phyloP scores from a whole-genome alignment of 2,888 invertebrate species.

The Baronia brevicornis region DNA sequence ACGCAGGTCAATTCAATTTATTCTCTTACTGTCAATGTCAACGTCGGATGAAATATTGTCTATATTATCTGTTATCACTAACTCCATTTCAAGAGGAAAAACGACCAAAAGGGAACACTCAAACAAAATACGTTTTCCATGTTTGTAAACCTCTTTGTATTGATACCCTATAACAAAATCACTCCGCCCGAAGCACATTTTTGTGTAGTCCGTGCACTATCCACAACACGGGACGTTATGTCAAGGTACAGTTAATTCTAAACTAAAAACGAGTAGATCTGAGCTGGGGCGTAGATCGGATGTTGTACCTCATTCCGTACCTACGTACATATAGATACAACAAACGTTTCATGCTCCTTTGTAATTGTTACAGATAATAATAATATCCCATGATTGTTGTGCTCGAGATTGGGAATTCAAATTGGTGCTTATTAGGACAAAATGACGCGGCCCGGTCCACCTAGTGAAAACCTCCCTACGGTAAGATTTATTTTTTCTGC shows the following conservation, averaged over 20 bases:
- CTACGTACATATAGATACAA: constrained; percentile 22
- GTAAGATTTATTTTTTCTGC: constrained; percentile 33
- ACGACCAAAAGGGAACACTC: background rate
- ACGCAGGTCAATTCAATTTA: constrained; percentile 5
- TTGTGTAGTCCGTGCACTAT: constrained; percentile 18
- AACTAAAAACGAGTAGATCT: no score
- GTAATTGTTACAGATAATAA: constrained; percentile 41
- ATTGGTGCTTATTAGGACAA: constrained; percentile 18
- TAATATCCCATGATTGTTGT: constrained; percentile 43
- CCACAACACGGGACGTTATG: constrained; percentile 26
- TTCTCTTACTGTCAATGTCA: no score
- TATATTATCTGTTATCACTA: background rate
- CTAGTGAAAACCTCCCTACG: constrained; percentile 82
- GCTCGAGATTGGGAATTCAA: constrained; percentile 16
- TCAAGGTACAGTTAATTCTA: constrained; percentile 29
- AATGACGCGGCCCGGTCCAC: constrained; percentile 79
- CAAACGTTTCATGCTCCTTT: constrained; percentile 9
- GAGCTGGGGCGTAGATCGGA: constrained; percentile 7
- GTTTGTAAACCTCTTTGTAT: constrained; percentile 15
- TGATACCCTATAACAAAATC: constrained; percentile 16
- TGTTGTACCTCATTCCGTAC: constrained; percentile 4
- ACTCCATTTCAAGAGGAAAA: background rate
- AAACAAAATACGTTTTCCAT: constrained; percentile 7
- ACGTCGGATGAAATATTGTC: background rate
- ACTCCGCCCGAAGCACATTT: constrained; percentile 21